Evolutionary conservation across 2,888 invertebrate genomes (phyloP), one percentile per base, ranked within the genome.

Genomic region (Metacarcinus magister): DNA sequence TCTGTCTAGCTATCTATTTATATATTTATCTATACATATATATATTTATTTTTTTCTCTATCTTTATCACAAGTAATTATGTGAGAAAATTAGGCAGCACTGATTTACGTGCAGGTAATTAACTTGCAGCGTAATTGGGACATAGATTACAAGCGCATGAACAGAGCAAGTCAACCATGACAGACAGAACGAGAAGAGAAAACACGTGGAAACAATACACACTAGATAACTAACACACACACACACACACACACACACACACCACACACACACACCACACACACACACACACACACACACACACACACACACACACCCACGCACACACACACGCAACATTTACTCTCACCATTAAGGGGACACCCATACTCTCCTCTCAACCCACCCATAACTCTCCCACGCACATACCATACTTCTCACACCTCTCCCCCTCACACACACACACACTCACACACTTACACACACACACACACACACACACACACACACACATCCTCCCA

Each of bases 381-480:
- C 67, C 67, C 67, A 67, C 67, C 67, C 19, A 5, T 67, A 67
- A 67, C 5, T 67, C 67, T 23, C 67, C n/a, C 32, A 16, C 82
- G 8, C 82, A 28, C 82, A 82, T 32, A 82, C 82, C 82, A 32
- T 32, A 82, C 82, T 28, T 32, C 67, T 67, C 67, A 19, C 67
- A 67, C 67, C 82, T 82, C 82, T 32, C 82, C 10, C 28, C 82
- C 82, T n/a, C n/a, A n/a, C n/a, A 67, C 67, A 67, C 67, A 67
- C 67, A 67, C 23, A 19, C 67, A 3, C 23, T 19, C 23, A 67
- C 67, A 67, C 67, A 7, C 67, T 19, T 19, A 23, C 8, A 67
- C 67, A 7, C 67, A 67, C 67, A 67, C 67, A 7, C 67, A 13
- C 19, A 7, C 82, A 82, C 82, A 4, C 32, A 32, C 32, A 0